A percentile compares a stretch with the other conserved stretches of the same genome.
These are phyloP conservation scores for Nothobranchius furzeri DNA, from an alignment of 2,113 vertebrate genomes.

Conservation along the genomic window DNA sequence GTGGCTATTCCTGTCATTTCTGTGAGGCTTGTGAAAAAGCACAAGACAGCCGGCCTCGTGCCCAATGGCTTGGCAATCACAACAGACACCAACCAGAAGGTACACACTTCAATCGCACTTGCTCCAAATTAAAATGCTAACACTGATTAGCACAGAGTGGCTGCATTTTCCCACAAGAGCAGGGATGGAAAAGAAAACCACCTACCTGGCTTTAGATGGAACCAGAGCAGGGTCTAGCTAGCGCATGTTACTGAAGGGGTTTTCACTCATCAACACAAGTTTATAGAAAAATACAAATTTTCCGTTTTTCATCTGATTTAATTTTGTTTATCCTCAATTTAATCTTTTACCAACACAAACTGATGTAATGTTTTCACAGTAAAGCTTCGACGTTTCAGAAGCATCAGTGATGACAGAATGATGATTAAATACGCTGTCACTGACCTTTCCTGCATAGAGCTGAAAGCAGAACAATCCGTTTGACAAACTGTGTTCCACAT, in stretches of 20 bases:
- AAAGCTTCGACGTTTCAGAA: no score
- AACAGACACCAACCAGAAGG: constrained; percentile 91
- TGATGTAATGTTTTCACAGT: no score
- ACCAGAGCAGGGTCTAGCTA: constrained; percentile 20
- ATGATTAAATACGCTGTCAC: no score
- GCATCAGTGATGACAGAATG: no score
- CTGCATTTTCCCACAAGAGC: constrained; percentile 35
- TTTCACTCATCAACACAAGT: no score
- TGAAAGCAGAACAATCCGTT: no score
- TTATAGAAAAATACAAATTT: background rate
- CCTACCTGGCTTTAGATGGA: constrained; percentile 46
- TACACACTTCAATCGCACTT: no score
- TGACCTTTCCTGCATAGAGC: no score
- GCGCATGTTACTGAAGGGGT: constrained; percentile 2
- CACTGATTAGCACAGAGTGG: constrained; percentile 33
- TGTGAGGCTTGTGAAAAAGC: constrained; percentile 92
- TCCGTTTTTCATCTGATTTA: background rate
- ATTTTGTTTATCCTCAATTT: no score
- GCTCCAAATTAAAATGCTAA: constrained; percentile 34
- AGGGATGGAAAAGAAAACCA: constrained; percentile 49
- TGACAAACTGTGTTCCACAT: no score
- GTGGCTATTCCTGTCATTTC: constrained; percentile 91
- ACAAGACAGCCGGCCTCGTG: constrained; percentile 91
- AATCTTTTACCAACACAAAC: no score
- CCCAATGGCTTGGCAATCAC: constrained; percentile 95